Percentiles rank a stretch among this genome's conserved stretches.
Conservation (phyloP, 2,113 vertebrate genomes). For the Gymnocephalus cernua region DNA sequence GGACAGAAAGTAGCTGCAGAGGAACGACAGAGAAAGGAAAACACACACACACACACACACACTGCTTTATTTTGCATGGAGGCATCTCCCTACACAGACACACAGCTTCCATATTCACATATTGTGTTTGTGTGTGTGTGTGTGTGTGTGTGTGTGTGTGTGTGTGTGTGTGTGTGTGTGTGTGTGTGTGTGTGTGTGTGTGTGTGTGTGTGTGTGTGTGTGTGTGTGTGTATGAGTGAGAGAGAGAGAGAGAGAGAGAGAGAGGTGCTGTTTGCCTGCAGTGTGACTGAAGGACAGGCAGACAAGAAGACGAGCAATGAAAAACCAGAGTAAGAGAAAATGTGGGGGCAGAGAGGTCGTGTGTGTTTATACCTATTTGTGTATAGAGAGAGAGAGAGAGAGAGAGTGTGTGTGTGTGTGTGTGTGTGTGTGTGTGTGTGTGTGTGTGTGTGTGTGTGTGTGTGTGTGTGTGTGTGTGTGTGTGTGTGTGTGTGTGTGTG, state of each 20-base stretch:
- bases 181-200: too few species aligned
- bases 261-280: constrained; percentile 15
- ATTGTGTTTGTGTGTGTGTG: constrained; percentile 1
- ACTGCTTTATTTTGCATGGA: constrained; percentile 23
- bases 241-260: too few species aligned
- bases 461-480: constrained; percentile 1
- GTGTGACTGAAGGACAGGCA: constrained; percentile 21
- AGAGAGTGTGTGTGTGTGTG: background rate
- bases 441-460: constrained; percentile 27
- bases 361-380: constrained; percentile 56
- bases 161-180: constrained; percentile 16
- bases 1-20: constrained; percentile 66
- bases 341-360: constrained; percentile 27
- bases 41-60: constrained; percentile 41
- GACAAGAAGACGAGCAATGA: constrained; percentile 28
- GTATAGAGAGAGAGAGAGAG: constrained; percentile 14
- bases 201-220: background rate
- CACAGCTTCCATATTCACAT: constrained; percentile 21
- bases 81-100: constrained; percentile 16
- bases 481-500: background rate
- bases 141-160: constrained; percentile 6
- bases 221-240: background rate
- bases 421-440: constrained; percentile 1
- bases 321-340: constrained; percentile 44
- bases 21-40: constrained; percentile 20